Evolutionary conservation across 2,113 vertebrate species (phyloP).

Genomic region (Nyctibius bracteatus): DNA sequence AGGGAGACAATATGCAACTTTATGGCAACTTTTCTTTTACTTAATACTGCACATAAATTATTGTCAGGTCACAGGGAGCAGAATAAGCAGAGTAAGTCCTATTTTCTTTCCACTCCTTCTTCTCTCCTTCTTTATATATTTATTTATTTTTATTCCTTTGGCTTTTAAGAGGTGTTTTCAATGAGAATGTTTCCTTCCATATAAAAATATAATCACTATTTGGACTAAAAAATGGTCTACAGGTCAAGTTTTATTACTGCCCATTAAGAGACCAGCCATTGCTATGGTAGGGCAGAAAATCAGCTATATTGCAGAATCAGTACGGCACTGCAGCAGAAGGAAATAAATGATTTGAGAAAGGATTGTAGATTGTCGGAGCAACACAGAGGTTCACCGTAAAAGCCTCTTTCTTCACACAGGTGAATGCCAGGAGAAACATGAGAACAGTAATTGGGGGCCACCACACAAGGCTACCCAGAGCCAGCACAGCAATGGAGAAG

Average conservation of each 20-base stretch:
- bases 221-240: neutral
- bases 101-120: neutral
- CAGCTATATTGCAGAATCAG: neutral
- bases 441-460: neutral
- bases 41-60: slow-evolving; percentile 19
- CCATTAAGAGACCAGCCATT: neutral
- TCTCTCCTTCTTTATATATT: neutral
- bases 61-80: neutral
- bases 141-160: neutral
- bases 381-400: neutral
- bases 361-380: neutral
- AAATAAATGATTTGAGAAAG: neutral
- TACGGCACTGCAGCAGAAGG: neutral
- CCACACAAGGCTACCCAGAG: neutral
- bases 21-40: slow-evolving; percentile 18
- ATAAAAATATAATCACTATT: neutral
- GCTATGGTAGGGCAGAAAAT: neutral
- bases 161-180: neutral
- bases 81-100: neutral
- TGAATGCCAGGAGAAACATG: neutral
- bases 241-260: neutral
- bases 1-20: slow-evolving; percentile 2
- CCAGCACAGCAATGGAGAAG: neutral
- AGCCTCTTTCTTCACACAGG: neutral
- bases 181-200: neutral